Evolutionary conservation across 1,140 invertebrate genomes (phyloP).

Genomic region (Drosophila nigrodunni): DNA sequence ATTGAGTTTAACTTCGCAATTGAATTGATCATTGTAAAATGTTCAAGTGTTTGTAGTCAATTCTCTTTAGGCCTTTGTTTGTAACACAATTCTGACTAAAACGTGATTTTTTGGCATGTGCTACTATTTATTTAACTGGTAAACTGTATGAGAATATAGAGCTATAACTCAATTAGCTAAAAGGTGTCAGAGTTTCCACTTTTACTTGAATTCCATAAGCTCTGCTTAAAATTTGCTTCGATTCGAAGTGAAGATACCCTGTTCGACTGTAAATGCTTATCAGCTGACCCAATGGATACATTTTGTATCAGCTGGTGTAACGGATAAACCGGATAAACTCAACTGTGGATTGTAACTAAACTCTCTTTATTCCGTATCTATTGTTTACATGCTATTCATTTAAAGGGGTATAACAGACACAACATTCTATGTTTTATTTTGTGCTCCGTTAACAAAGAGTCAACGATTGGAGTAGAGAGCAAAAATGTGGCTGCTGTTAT

Average conservation of each 20-base stretch:
- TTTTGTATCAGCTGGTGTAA: not conserved
- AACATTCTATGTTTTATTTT: conserved; percentile 24
- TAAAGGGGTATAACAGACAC: not conserved
- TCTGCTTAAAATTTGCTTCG: conserved; percentile 3
- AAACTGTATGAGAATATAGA: not conserved
- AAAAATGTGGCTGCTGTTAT: conserved; percentile 30
- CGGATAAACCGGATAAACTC: not conserved
- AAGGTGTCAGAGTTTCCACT: conserved; percentile 12
- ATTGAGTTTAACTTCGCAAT: not conserved
- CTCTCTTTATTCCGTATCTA: not conserved
- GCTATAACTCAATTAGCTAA: conserved; percentile 22
- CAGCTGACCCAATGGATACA: not conserved
- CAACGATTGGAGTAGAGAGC: not conserved
- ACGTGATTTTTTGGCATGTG: conserved; percentile 16
- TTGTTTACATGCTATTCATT: not conserved
- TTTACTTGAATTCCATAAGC: not conserved
- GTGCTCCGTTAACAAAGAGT: conserved; percentile 32
- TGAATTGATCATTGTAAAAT: not conserved
- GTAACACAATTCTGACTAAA: not conserved
- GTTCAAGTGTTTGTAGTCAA: not conserved
- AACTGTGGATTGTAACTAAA: not conserved
- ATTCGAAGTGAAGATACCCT: conserved; percentile 1
- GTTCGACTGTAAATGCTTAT: too few relatives aligned
- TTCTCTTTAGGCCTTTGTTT: not conserved
- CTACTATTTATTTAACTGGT: not conserved